A percentile compares a stretch with the other conserved stretches of the same genome.
These are phyloP conservation scores for Siniperca scherzeri DNA, from an alignment of 2,797 vertebrate species.

Conservation along the genomic window DNA sequence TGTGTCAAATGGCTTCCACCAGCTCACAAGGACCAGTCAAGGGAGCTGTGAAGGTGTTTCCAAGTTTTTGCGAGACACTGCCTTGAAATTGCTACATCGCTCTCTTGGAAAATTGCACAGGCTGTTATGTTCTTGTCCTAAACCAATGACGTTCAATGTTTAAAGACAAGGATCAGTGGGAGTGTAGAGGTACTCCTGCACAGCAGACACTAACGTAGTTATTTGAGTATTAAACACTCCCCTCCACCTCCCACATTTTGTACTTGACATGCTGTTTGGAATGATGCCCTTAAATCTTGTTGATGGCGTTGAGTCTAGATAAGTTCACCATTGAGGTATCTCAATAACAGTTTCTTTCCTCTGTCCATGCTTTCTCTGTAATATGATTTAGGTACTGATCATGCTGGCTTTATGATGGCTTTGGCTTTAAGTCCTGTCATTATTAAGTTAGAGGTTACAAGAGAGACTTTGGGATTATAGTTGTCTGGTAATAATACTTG, in stretches of 20 bases:
- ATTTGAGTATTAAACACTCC: slow-evolving; percentile 46
- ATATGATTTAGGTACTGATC: neutral
- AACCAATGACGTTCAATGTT: slow-evolving; percentile 45
- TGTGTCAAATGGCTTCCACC: slow-evolving; percentile 53
- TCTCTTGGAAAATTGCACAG: slow-evolving; percentile 35
- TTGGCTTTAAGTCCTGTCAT: neutral
- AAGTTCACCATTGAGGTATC: slow-evolving; percentile 4
- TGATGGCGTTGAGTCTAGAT: slow-evolving; percentile 33
- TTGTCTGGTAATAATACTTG: neutral
- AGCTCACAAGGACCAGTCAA: slow-evolving; percentile 35
- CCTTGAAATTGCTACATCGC: slow-evolving; percentile 38
- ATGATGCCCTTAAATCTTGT: slow-evolving; percentile 37
- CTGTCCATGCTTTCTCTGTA: slow-evolving; percentile 6
- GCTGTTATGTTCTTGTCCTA: slow-evolving; percentile 45
- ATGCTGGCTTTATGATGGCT: neutral
- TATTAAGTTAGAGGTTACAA: slow-evolving; percentile 1
- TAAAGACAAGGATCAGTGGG: slow-evolving; percentile 58
- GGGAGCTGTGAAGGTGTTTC: slow-evolving; percentile 49
- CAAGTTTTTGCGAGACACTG: slow-evolving; percentile 39
- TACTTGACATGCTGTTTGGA: slow-evolving; percentile 42
- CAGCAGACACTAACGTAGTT: slow-evolving; percentile 43
- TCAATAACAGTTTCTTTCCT: slow-evolving; percentile 10
- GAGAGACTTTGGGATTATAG: neutral
- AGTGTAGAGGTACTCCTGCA: slow-evolving; percentile 39
- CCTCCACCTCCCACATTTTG: slow-evolving; percentile 43